These are phyloP conservation scores for Drosophila aff. DNA, from an alignment of 1,140 invertebrate genomes.

Conservation along the genomic window DNA sequence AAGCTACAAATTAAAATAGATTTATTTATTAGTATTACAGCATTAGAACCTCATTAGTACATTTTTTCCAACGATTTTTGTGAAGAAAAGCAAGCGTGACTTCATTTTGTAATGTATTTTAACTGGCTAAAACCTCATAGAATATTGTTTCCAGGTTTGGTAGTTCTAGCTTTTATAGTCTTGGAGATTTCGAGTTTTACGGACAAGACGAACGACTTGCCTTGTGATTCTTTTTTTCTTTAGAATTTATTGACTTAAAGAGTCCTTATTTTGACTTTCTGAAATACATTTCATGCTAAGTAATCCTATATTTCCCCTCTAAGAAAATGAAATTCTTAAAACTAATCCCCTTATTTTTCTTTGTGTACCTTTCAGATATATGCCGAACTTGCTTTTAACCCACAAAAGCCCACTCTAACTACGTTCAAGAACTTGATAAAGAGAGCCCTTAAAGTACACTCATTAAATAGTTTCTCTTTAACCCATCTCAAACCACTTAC, in stretches of 20 bases:
- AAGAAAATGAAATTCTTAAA: neutral
- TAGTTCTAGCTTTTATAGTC: too few relatives aligned
- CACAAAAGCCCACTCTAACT: slow-evolving; percentile 32
- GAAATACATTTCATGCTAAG: neutral
- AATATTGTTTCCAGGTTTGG: too few relatives aligned
- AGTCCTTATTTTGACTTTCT: neutral
- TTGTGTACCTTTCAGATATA: neutral
- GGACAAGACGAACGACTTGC: neutral
- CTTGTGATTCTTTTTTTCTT: neutral
- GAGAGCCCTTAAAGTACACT: slow-evolving; percentile 16
- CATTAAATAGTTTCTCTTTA: slow-evolving; percentile 23
- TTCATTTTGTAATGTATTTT: too few relatives aligned
- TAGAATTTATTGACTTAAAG: neutral
- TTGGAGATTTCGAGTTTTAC: too few relatives aligned
- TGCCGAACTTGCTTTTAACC: slow-evolving; percentile 33
- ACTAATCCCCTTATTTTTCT: neutral
- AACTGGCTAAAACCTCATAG: too few relatives aligned
- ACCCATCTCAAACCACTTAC: slow-evolving; percentile 20
- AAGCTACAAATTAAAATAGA: too few relatives aligned
- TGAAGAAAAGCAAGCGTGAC: too few relatives aligned
- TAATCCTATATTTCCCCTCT: neutral
- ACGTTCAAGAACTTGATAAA: slow-evolving; percentile 4
- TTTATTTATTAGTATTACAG: too few relatives aligned
- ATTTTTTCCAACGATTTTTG: too few relatives aligned
- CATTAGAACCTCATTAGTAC: too few relatives aligned